Evolutionary conservation across 2,888 invertebrate genomes (phyloP).

Genomic region (Choristoneura rosaceana): DNA sequence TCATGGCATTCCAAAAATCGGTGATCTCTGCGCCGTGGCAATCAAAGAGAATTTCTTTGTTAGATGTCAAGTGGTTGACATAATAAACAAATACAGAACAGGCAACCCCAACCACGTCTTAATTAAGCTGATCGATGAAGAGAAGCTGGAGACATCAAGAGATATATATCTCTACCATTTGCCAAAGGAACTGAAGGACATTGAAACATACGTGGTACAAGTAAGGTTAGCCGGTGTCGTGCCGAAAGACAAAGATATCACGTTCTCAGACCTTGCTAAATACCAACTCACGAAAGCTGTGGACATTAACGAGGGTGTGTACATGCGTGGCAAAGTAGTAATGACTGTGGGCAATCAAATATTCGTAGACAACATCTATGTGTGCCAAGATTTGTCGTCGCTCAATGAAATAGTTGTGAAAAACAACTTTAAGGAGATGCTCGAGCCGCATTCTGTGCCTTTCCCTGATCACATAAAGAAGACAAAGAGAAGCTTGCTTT

Average conservation of each 20-base stretch:
- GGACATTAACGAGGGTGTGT: constrained; percentile 64
- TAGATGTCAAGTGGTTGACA: constrained; percentile 84
- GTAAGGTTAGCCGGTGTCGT: constrained; percentile 68
- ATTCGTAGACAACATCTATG: constrained; percentile 87
- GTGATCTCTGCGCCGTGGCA: constrained; percentile 85
- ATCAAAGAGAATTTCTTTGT: constrained; percentile 76
- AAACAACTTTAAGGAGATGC: constrained; percentile 83
- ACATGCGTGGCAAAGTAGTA: constrained; percentile 77
- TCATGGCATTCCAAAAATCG: constrained; percentile 75
- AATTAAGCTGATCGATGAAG: constrained; percentile 87
- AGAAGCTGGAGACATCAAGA: constrained; percentile 70
- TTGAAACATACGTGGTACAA: constrained; percentile 74
- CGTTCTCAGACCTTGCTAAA: constrained; percentile 68
- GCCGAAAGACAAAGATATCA: constrained; percentile 74
- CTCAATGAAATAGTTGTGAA: constrained; percentile 81
- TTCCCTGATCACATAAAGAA: constrained; percentile 80
- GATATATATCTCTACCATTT: constrained; percentile 77
- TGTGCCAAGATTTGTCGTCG: constrained; percentile 81
- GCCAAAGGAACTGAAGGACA: constrained; percentile 77
- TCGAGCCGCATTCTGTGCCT: constrained; percentile 67
- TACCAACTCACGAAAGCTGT: constrained; percentile 61
- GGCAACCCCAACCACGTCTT: constrained; percentile 66
- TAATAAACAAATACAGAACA: constrained; percentile 62
- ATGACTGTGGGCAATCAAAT: constrained; percentile 86
- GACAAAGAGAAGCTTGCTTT: constrained; percentile 58